phyloP scores from a whole-genome alignment of 2,797 vertebrate species.

The Amblyopsis hoosieri region DNA sequence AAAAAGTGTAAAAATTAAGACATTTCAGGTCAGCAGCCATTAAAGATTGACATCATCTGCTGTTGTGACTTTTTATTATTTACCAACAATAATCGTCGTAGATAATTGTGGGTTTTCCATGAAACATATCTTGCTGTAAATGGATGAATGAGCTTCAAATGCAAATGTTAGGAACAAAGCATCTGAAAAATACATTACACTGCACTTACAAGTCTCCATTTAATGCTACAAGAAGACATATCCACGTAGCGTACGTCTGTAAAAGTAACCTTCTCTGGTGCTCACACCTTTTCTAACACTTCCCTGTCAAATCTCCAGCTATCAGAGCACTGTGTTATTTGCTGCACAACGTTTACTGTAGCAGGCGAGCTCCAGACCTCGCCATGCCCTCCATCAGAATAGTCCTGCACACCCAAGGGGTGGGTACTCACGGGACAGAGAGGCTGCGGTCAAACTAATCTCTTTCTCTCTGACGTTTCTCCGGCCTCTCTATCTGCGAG shows the following conservation, averaged over 20 bases:
- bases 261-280: constrained; percentile 23
- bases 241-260: constrained; percentile 6
- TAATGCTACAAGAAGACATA: constrained; percentile 11
- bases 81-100: not conserved
- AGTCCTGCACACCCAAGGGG: constrained; percentile 59
- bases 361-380: constrained; percentile 63
- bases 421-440: constrained; percentile 55
- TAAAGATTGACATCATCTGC: constrained; percentile 70
- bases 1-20: constrained; percentile 66
- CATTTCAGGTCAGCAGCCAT: constrained; percentile 72
- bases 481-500: constrained; percentile 13
- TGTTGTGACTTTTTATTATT: constrained; percentile 32
- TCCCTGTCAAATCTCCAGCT: constrained; percentile 45
- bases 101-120: not conserved
- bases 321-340: constrained; percentile 53
- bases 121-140: not conserved
- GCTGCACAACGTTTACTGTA: constrained; percentile 60
- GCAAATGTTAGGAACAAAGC: not conserved
- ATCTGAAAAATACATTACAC: not conserved
- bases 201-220: not conserved
- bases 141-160: not conserved
- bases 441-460: constrained; percentile 64
- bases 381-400: constrained; percentile 68
- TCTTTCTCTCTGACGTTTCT: constrained; percentile 30
- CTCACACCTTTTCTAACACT: constrained; percentile 60